Percentiles rank a stretch among this genome's conserved stretches.
Conservation (phyloP, 2,113 vertebrate species). For the Scartelaos histophorus region DNA sequence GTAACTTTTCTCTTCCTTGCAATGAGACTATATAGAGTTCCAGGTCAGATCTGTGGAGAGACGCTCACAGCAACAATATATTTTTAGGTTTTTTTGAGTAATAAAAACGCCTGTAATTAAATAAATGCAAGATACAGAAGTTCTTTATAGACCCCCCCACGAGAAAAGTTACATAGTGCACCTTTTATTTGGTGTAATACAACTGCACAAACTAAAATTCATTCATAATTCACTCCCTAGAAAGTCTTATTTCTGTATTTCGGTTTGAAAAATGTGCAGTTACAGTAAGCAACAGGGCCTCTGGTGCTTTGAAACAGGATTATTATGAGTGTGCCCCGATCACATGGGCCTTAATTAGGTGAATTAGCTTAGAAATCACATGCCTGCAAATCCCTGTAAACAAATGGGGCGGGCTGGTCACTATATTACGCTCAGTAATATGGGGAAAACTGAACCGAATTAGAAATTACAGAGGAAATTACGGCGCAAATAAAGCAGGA, state of each 20-base stretch:
- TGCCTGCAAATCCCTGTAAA: conserved; percentile 34
- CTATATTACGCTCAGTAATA: conserved; percentile 1
- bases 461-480: conserved; percentile 6
- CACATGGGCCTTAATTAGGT: conserved; percentile 34
- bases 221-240: background rate
- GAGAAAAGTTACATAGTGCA: background rate
- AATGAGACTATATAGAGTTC: too few relatives aligned
- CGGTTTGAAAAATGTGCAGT: background rate
- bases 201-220: background rate
- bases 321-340: conserved; percentile 39
- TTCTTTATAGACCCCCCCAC: too few relatives aligned
- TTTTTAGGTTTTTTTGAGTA: too few relatives aligned
- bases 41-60: too few relatives aligned
- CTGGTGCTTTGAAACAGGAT: conserved; percentile 15
- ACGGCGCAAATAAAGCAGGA: background rate
- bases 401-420: background rate
- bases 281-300: background rate
- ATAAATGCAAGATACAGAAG: too few relatives aligned
- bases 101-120: too few relatives aligned
- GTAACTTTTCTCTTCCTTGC: too few relatives aligned
- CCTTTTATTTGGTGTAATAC: background rate
- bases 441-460: conserved; percentile 20
- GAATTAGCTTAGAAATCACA: conserved; percentile 55
- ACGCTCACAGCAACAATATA: too few relatives aligned
- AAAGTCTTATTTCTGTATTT: background rate